Base-by-base conservation (phyloP, 2,797 vertebrate species). In the Podargus strigoides region DNA sequence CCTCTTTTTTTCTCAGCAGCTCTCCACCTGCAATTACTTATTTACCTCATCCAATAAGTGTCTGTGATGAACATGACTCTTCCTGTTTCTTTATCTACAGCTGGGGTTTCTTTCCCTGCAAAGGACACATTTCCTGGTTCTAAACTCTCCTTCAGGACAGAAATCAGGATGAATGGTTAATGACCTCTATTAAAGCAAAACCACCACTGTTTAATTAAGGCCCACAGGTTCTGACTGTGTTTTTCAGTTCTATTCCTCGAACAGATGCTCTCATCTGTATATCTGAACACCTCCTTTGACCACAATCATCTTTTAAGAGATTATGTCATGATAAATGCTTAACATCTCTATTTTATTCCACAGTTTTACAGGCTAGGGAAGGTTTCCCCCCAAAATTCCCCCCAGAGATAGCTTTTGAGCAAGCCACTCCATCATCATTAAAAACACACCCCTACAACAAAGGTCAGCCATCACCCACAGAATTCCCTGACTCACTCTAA, bases 291-390 rank as follows among this genome's bases (percentile, higher is more conserved):
- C 42, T 39, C 16, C 34, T 56, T 44, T 18, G 11, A 17, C 41
- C 22, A 41, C 27, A 34, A 5, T 24, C 44, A 8, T 7, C 12
- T 77, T 41, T 5, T 7, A 39, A 69, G 39, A 37, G 44, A 39
- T 6, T 19, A 32, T 53, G 50, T 32, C 22, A 39, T 0, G 0
- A 46, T 3, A 52, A 46, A 39, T 5, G 16, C 11, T 50, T 19
- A 28, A 46, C 41, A 32, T 34, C n/a, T 55, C 19, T 4, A 30
- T 34, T 32, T 26, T 23, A 11, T 14, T 26, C 22, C 12, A 4
- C 37, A 7, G n/a, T 14, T 2, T 21, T 46, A 19, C 37, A 36
- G 56, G 44, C 24, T 22, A 63, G 32, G 50, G 27, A 9, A 41
- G 59, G 44, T 6, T 32, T 11, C 30, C 15, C 28, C 5, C 9